A percentile compares a stretch with the other conserved stretches of the same genome.
Conservation (phyloP, 1,140 invertebrate genomes). For the Venturia canescens region DNA sequence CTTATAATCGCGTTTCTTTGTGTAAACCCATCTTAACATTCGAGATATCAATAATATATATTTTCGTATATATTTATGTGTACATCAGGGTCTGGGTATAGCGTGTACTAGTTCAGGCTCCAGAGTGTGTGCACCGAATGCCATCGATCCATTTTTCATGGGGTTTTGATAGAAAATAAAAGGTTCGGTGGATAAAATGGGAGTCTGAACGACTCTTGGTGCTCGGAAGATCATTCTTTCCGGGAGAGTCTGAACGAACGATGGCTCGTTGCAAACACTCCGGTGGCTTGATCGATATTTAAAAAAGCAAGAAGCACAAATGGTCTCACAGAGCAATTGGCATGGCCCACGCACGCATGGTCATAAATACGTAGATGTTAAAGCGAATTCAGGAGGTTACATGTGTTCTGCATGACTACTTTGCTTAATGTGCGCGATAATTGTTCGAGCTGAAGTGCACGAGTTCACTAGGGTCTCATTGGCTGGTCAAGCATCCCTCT, state of each 20-base stretch:
- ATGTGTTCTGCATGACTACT: slow-evolving; percentile 55
- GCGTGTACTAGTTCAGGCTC: not conserved
- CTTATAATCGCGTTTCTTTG: slow-evolving; percentile 2
- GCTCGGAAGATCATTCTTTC: not conserved
- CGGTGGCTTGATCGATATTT: not conserved
- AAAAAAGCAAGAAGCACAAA: not conserved
- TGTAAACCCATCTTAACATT: not conserved
- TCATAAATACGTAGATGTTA: slow-evolving; percentile 57
- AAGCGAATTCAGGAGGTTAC: slow-evolving; percentile 49
- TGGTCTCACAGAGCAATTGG: slow-evolving; percentile 57
- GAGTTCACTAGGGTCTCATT: not conserved
- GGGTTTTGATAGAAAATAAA: too few relatives aligned
- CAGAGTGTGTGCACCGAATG: not conserved
- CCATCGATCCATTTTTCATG: too few relatives aligned
- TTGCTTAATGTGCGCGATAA: slow-evolving; percentile 47
- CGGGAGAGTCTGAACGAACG: not conserved
- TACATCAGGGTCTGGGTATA: too few relatives aligned
- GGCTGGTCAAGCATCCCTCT: not conserved
- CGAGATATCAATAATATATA: not conserved
- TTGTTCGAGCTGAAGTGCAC: not conserved
- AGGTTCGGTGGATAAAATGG: too few relatives aligned
- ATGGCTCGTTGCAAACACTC: slow-evolving; percentile 18
- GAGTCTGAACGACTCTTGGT: too few relatives aligned
- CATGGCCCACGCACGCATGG: slow-evolving; percentile 68
- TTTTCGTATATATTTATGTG: too few relatives aligned